phyloP scores from a whole-genome alignment of 2,797 vertebrate species.

The Vireo griseus region DNA sequence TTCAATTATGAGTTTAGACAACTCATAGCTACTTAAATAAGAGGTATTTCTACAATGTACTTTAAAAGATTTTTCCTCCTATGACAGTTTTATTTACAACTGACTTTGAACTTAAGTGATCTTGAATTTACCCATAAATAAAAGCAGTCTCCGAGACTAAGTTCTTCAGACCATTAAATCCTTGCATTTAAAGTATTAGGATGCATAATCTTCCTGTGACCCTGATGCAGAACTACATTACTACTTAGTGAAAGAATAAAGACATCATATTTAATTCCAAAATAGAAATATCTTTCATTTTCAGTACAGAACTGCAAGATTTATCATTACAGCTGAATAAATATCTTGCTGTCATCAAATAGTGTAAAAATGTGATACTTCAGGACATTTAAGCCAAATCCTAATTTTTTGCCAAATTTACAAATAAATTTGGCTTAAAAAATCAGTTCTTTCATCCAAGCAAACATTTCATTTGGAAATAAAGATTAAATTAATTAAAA shows the following conservation, averaged over 20 bases:
- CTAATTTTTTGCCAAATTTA: background rate
- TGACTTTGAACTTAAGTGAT: background rate
- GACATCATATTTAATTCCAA: background rate
- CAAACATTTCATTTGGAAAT: background rate
- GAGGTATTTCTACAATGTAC: background rate
- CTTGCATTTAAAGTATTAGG: background rate
- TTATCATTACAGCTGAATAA: background rate
- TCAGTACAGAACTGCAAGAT: background rate
- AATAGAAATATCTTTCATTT: background rate
- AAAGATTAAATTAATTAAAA: background rate
- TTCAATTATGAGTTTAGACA: background rate
- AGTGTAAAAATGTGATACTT: background rate
- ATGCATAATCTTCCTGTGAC: background rate
- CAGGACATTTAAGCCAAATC: background rate
- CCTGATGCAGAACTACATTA: background rate
- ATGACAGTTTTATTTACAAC: background rate
- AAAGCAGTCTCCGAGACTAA: background rate
- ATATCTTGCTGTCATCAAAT: background rate
- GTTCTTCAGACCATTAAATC: background rate
- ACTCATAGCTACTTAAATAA: background rate
- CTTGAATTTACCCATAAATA: background rate
- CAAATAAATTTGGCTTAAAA: background rate
- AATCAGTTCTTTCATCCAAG: background rate
- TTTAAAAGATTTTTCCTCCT: background rate
- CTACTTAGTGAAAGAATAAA: background rate